These are phyloP conservation scores for Lepas anatifera DNA, from an alignment of 2,888 invertebrate genomes.

Conservation along the genomic window DNA sequence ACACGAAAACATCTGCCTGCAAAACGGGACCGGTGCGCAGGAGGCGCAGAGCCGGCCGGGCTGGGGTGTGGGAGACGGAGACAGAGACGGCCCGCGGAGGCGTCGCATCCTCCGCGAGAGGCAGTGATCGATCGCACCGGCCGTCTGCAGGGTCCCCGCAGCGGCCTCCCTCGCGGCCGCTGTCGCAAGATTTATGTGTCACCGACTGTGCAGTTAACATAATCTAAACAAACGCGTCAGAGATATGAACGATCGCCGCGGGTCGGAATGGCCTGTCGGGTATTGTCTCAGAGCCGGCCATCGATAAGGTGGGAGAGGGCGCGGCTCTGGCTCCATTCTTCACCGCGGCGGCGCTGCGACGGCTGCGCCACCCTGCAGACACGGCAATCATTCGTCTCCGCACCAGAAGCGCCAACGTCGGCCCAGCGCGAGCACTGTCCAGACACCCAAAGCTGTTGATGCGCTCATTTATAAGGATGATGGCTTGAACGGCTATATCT, in stretches of 20 bases:
- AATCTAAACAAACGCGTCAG: constrained; percentile 10
- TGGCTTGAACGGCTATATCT: no score
- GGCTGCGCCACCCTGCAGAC: no score
- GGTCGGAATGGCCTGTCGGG: neutral
- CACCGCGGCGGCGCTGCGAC: no score
- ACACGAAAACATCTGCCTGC: no score
- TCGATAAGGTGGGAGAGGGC: neutral
- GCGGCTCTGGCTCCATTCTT: no score
- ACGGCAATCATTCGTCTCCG: no score
- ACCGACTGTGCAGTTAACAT: constrained; percentile 7
- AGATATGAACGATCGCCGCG: neutral
- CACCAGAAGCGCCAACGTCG: no score
- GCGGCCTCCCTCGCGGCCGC: neutral
- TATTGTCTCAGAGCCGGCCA: neutral
- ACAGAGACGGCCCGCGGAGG: neutral
- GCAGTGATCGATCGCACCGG: neutral
- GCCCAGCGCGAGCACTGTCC: no score
- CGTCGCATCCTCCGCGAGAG: neutral
- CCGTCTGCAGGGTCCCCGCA: neutral
- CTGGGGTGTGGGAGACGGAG: neutral
- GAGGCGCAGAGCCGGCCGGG: constrained; percentile 13
- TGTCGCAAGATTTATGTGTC: constrained; percentile 2
- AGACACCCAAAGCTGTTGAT: no score
- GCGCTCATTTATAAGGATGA: no score
- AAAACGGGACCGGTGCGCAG: neutral